phyloP scores from a whole-genome alignment of 2,113 vertebrate genomes.

The Centrocercus urophasianus region DNA sequence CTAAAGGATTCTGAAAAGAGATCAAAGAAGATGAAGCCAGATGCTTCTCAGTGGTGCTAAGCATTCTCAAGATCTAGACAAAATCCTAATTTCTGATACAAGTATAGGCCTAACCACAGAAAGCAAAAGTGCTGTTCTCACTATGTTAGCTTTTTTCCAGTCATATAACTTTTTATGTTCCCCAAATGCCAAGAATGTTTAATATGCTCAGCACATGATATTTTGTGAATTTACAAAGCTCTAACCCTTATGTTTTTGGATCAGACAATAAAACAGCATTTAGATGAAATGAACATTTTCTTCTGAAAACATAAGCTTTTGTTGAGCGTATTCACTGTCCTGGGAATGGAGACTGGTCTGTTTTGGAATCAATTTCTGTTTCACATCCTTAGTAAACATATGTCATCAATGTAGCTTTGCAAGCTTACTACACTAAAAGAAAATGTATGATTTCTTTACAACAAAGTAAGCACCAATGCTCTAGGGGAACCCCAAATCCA shows the following conservation, averaged over 20 bases:
- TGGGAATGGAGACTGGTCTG: background rate
- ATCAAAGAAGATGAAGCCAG: background rate
- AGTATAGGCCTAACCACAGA: background rate
- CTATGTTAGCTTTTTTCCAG: background rate
- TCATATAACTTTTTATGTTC: background rate
- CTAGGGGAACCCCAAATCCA: background rate
- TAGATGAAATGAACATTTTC: slow-evolving; percentile 12
- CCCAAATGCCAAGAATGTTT: background rate
- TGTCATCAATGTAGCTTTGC: slow-evolving; percentile 4
- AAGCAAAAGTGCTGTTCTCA: background rate
- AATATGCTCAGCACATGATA: background rate
- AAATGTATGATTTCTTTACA: background rate
- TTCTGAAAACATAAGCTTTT: background rate
- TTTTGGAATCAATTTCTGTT: slow-evolving; percentile 34
- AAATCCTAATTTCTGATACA: background rate
- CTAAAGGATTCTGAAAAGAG: background rate
- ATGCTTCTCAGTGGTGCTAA: background rate
- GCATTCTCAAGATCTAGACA: background rate
- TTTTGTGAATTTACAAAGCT: slow-evolving; percentile 8
- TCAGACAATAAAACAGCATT: slow-evolving; percentile 17
- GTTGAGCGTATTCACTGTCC: background rate
- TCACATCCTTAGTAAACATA: slow-evolving; percentile 31
- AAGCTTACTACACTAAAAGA: background rate
- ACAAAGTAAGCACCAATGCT: background rate
- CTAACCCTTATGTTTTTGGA: slow-evolving; percentile 22